Conservation (phyloP, 2,888 invertebrate species). For the Sclerodermus sp. region DNA sequence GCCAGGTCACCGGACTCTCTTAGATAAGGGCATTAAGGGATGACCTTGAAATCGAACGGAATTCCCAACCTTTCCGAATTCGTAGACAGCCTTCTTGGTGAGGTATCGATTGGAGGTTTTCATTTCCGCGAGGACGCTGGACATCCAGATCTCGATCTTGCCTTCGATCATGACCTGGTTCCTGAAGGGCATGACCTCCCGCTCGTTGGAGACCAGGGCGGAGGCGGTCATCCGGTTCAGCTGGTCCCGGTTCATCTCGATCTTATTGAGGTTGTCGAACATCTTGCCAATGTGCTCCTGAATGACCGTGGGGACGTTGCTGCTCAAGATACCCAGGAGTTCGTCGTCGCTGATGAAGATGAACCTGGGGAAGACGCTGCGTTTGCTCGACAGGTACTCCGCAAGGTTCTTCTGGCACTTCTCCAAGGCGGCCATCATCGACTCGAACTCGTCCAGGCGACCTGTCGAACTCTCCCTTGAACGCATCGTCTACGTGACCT, state of each 20-base stretch:
- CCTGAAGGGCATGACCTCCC: conserved; percentile 84
- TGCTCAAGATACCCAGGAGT: conserved; percentile 84
- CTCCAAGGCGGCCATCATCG: conserved; percentile 75
- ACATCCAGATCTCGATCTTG: conserved; percentile 93
- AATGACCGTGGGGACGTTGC: conserved; percentile 79
- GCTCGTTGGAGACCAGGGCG: conserved; percentile 86
- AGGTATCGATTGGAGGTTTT: conserved; percentile 78
- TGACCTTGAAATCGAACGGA: background rate
- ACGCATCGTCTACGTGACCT: no score
- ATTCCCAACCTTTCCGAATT: conserved; percentile 77
- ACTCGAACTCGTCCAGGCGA: conserved; percentile 74
- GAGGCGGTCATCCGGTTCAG: conserved; percentile 70
- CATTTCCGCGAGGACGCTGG: conserved; percentile 82
- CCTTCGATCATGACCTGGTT: conserved; percentile 73
- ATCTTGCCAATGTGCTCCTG: conserved; percentile 96
- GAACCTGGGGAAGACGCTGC: conserved; percentile 86
- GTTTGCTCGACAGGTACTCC: conserved; percentile 85
- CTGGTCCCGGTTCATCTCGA: conserved; percentile 70
- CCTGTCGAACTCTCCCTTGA: no score
- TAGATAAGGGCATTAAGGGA: background rate
- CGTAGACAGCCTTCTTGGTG: conserved; percentile 84
- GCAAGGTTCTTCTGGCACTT: conserved; percentile 89
- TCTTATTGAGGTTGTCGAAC: conserved; percentile 86
- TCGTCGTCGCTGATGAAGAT: conserved; percentile 95
- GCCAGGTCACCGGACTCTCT: no score